Evolutionary conservation across 2,797 vertebrate genomes (phyloP).

Genomic region (Microctenopoma stevenorrisi): DNA sequence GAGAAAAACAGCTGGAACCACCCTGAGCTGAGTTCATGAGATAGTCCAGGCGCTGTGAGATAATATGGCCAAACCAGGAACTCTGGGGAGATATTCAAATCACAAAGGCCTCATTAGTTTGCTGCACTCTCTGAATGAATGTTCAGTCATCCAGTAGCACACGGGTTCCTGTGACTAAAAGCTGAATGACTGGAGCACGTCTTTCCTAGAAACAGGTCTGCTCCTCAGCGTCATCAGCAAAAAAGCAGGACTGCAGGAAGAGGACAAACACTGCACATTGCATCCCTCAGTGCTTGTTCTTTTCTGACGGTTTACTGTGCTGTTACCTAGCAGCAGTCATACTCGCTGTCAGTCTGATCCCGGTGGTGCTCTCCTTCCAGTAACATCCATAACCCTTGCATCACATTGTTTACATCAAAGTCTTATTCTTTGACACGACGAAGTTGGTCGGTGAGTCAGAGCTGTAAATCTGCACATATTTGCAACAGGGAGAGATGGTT

Average conservation of each 20-base stretch:
- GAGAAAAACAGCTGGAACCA: constrained; percentile 34
- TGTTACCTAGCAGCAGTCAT: constrained; percentile 64
- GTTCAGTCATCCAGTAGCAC: constrained; percentile 33
- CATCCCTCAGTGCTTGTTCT: constrained; percentile 4
- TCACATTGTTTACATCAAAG: constrained; percentile 73
- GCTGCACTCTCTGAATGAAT: constrained; percentile 57
- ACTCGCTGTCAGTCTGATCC: constrained; percentile 53
- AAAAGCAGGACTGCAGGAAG: not conserved
- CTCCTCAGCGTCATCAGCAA: constrained; percentile 1
- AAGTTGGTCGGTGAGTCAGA: constrained; percentile 61
- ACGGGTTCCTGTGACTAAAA: constrained; percentile 53
- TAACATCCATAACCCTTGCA: constrained; percentile 63
- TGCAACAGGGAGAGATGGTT: constrained; percentile 30
- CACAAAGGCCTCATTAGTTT: constrained; percentile 43
- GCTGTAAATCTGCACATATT: constrained; percentile 51
- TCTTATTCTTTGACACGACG: constrained; percentile 60
- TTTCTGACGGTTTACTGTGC: constrained; percentile 37
- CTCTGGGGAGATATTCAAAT: constrained; percentile 44
- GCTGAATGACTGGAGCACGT: constrained; percentile 31
- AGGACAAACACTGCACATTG: not conserved
- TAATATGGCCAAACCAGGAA: constrained; percentile 28
- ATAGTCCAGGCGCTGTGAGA: constrained; percentile 14
- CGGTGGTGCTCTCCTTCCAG: constrained; percentile 35
- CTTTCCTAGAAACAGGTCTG: constrained; percentile 23
- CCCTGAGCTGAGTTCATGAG: constrained; percentile 23